Base-by-base conservation (phyloP, 2,113 vertebrate genomes). In the Misgurnus anguillicaudatus region DNA sequence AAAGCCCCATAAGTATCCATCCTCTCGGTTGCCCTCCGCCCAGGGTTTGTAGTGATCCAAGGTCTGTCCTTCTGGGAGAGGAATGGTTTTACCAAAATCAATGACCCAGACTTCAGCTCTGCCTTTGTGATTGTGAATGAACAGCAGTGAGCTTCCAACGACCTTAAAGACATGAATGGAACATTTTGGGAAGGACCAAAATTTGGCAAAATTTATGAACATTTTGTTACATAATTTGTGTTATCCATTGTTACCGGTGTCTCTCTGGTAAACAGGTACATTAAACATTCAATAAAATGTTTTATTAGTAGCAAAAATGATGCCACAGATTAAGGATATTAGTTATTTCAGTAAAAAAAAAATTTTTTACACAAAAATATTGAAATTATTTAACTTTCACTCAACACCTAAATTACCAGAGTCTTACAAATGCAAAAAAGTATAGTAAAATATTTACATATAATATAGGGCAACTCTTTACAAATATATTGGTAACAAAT, bases 131-230 rank as follows among this genome's bases (percentile, higher is more conserved):
- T 99, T 95, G 0, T 99, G 98, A 83, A 99, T 96, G 83, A 99
- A 99, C 85, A 99, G 95, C 78, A 99, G 93, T 6, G 98, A 99
- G 90, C 97, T 98, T 87, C 98, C 98, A n/a, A 99, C 96, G 4
- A 99, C 95, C 98, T 96, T 39, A 14, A 68, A 70, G 53, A 81
- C 16, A 19, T 38, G 3, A 72, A 57, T 57, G n/a, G 45, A 58
- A 13, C 19, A 41, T 57, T 31, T 60, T 60, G 39, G 24, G 53
- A 38, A 21, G 17, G 53, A 2, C 36, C 60, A 19, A 7, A 61
- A 17, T 17, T 57, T 10, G 4, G 9, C 2, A 11, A 13, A 4
- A 51, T 51, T 51, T 13, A 11, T 13, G 14, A 51, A 45, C 7
- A 7, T 9, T 45, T 9, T 45, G 6, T 45, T 9, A 2, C 8